Percentiles rank a stretch among this genome's conserved stretches.
Conservation (phyloP, 2,888 invertebrate genomes). For the Ischnura elegans region DNA sequence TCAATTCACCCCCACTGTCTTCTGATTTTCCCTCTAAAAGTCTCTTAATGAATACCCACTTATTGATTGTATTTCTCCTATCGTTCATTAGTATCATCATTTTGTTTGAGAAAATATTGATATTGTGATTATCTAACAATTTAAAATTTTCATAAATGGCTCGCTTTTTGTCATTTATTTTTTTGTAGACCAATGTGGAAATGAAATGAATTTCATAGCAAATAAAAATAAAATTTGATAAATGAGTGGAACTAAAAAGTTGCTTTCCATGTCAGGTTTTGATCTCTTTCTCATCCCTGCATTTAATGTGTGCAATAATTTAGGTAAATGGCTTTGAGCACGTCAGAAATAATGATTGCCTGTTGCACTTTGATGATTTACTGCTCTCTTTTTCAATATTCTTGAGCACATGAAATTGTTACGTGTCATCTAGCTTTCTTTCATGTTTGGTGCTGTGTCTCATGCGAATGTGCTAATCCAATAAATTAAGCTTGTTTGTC, state of each 20-base stretch:
- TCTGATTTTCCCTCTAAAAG: background rate
- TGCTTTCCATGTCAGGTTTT: background rate
- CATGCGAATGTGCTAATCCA: background rate
- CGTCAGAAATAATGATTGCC: background rate
- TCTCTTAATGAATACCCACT: background rate
- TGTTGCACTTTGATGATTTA: background rate
- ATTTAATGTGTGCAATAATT: background rate
- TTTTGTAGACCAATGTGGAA: background rate
- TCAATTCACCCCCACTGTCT: background rate
- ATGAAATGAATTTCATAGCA: background rate
- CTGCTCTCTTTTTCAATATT: background rate
- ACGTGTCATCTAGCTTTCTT: slow-evolving; percentile 42
- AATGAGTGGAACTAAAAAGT: too few species aligned
- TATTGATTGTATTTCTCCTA: background rate
- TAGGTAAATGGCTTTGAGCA: slow-evolving; percentile 7
- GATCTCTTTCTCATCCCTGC: background rate
- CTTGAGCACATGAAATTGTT: slow-evolving; percentile 24
- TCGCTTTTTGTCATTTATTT: background rate
- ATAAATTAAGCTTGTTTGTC: background rate
- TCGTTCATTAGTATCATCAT: background rate
- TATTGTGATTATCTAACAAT: background rate
- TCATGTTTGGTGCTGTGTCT: background rate
- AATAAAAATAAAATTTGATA: background rate
- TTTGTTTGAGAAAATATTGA: background rate
- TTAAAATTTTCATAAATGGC: background rate